These are phyloP conservation scores for Parotia lawesii DNA, from an alignment of 2,113 vertebrate species.

Conservation along the genomic window DNA sequence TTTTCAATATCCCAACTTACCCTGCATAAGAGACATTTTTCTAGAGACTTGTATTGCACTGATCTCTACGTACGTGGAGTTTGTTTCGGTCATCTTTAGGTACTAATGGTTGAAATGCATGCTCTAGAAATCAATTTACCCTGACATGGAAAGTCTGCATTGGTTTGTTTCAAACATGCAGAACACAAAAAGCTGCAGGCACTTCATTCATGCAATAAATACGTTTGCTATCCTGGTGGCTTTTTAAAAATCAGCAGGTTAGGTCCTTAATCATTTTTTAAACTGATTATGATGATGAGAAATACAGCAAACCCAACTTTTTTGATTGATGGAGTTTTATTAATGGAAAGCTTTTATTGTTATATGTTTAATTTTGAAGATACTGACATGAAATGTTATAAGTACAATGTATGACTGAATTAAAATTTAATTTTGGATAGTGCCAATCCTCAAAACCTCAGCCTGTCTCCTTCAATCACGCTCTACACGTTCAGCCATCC, in stretches of 20 bases:
- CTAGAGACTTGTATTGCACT: background rate
- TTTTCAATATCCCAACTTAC: background rate
- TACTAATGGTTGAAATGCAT: background rate
- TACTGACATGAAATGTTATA: background rate
- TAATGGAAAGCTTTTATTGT: background rate
- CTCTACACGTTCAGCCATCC: background rate
- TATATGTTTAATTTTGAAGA: background rate
- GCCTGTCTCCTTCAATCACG: background rate
- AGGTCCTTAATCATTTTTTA: background rate
- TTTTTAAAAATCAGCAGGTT: background rate
- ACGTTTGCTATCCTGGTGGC: background rate
- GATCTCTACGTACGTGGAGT: background rate
- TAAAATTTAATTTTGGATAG: conserved; percentile 18
- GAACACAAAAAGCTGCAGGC: background rate
- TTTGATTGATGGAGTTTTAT: background rate
- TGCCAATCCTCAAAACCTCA: background rate
- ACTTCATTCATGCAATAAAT: background rate
- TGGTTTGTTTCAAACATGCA: background rate
- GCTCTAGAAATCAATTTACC: background rate
- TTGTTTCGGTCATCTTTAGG: background rate
- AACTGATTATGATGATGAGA: background rate
- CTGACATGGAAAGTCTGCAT: background rate
- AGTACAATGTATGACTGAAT: background rate
- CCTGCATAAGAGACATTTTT: background rate
- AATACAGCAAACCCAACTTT: background rate